A percentile compares a stretch with the other conserved stretches of the same genome.
phyloP scores from a whole-genome alignment of 2,888 invertebrate genomes.

The Tenthredo scrophulariae region DNA sequence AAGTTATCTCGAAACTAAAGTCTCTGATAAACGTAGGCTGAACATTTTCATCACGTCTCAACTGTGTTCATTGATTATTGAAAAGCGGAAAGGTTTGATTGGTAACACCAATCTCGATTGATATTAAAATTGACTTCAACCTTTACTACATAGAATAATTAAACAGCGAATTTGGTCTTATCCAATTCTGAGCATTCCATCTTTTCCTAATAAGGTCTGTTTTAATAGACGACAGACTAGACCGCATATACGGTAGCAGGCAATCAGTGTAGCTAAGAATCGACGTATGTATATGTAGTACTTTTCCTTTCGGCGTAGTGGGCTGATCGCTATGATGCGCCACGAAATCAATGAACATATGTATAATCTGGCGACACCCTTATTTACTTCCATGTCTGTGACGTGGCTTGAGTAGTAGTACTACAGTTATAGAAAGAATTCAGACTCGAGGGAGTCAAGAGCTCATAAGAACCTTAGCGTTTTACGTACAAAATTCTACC shows the following conservation, averaged over 20 bases:
- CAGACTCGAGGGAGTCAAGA: neutral
- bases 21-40: neutral
- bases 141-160: neutral
- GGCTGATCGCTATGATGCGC: neutral
- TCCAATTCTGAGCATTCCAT: neutral
- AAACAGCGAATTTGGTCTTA: neutral
- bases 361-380: neutral
- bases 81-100: neutral
- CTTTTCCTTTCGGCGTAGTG: neutral
- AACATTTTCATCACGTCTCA: neutral
- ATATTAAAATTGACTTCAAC: neutral
- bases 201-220: constrained; percentile 5
- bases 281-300: neutral
- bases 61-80: neutral
- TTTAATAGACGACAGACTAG: neutral
- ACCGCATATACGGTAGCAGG: neutral
- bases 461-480: neutral
- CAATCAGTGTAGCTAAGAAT: constrained; percentile 5
- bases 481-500: neutral
- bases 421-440: neutral
- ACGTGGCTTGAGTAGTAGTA: neutral
- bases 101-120: neutral
- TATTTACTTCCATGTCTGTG: neutral
- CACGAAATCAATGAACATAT: neutral
- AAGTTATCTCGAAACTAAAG: neutral